Evolutionary conservation across 2,797 vertebrate genomes (phyloP), one percentile per base, ranked within the genome.

Genomic region (Dendrocincla fuliginosa): DNA sequence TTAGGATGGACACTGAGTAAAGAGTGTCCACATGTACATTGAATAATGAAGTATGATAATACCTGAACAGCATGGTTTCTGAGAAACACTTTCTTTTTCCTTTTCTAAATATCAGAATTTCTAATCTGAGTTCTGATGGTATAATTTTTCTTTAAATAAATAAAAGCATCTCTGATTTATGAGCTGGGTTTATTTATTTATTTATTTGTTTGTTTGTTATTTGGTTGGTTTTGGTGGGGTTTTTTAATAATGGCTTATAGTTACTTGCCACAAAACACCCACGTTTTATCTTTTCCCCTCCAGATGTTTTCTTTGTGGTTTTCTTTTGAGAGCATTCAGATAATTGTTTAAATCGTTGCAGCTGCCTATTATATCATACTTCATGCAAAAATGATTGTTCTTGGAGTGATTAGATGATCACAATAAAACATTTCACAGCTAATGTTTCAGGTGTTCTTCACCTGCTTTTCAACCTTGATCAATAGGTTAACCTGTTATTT

Each of bases 91-190:
- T 39, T 39, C 3, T 53, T 68, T 14, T 33, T 61, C 18, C 16
- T 80, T 85, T 83, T 37, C 23, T 75, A 67, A 91, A 67, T 35
- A 61, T 24, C 32, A 49, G 15, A 42, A 49, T 18, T 59, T 82
- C 28, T 71, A 10, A 42, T 57, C 81, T 78, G 33, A 75, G 10
- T 84, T 74, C 35, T 74, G 17, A 30, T 53, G n/a, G 28, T 7
- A 4, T 28, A 17, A 1, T 59, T 57, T 77, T 84, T 33, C 30
- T 84, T 87, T 64, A 79, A 78, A 68, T 63, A 74, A 86, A 50
- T 42, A 50, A 63, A 68, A 39, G 0, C 0, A 7, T 1, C 9
- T 68, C 10, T 42, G 11, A 3, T 23, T 41, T 14, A 9, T 42
- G 42, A 42, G 7, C 42, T 42, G 20, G 33, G 0, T 11, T 11